Percentiles rank a stretch among this genome's conserved stretches.
Conservation (phyloP, 2,888 invertebrate genomes). For the Apantesis nais region DNA sequence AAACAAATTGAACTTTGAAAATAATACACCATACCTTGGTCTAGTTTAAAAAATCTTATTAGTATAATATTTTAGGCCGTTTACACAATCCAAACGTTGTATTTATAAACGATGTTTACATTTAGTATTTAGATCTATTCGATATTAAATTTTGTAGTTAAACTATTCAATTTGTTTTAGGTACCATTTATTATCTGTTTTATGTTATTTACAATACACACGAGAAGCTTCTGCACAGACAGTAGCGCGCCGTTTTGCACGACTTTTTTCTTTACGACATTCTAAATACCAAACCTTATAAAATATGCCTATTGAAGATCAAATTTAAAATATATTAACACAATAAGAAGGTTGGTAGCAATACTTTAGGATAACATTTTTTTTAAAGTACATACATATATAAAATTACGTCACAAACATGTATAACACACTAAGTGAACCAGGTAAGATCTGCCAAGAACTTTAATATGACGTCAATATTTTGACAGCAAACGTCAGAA, state of each 20-base stretch:
- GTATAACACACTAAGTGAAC: too few relatives aligned
- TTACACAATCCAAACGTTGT: slow-evolving; percentile 15
- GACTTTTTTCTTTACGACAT: not conserved
- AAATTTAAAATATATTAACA: not conserved
- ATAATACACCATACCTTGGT: not conserved
- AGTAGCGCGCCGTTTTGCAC: not conserved
- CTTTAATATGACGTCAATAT: not conserved
- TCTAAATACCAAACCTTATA: not conserved
- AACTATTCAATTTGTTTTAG: slow-evolving; percentile 17
- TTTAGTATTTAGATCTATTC: slow-evolving; percentile 22
- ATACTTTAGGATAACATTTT: not conserved
- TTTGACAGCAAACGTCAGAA: not conserved
- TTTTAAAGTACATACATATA: too few relatives aligned
- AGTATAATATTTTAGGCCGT: slow-evolving; percentile 5
- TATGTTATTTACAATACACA: not conserved
- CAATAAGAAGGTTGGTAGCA: not conserved
- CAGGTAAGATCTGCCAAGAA: too few relatives aligned
- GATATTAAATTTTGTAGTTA: slow-evolving; percentile 13
- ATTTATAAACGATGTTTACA: slow-evolving; percentile 18
- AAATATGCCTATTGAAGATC: not conserved
- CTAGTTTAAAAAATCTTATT: slow-evolving; percentile 7
- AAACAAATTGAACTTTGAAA: not conserved
- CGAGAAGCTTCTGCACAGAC: not conserved
- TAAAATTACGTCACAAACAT: too few relatives aligned
- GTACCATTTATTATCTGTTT: slow-evolving; percentile 19